Conservation (phyloP, 2,888 invertebrate genomes). For the Aplocera efformata region DNA sequence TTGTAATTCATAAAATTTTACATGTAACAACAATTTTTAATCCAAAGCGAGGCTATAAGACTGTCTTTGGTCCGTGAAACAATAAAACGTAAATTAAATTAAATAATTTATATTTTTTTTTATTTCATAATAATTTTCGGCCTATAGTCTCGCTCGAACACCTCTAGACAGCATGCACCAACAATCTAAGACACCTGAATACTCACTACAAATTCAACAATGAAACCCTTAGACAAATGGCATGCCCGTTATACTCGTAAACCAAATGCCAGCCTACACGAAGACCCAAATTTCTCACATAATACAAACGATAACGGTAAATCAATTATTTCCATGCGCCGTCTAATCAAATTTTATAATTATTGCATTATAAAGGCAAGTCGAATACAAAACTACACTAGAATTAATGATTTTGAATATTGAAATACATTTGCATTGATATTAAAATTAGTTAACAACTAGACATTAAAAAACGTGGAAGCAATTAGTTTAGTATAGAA, state of each 20-base stretch:
- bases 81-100: slow-evolving; percentile 20
- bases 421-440: too few species aligned
- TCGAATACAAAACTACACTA: too few species aligned
- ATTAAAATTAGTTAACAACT: too few species aligned
- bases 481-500: too few species aligned
- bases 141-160: slow-evolving; percentile 44
- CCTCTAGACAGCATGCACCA: slow-evolving; percentile 64
- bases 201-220: slow-evolving; percentile 67
- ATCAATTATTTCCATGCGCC: too few species aligned
- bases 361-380: too few species aligned
- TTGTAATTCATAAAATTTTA: slow-evolving; percentile 66
- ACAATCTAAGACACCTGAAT: slow-evolving; percentile 73
- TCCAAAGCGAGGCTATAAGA: slow-evolving; percentile 46
- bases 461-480: too few species aligned
- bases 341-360: too few species aligned
- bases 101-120: slow-evolving; percentile 17
- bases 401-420: too few species aligned
- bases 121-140: slow-evolving; percentile 24
- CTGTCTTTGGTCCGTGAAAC: slow-evolving; percentile 56
- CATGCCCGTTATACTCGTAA: slow-evolving; percentile 20
- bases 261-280: too few species aligned
- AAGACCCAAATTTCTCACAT: too few species aligned
- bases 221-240: slow-evolving; percentile 28
- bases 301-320: too few species aligned
- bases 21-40: slow-evolving; percentile 64